A percentile compares a stretch with the other conserved stretches of the same genome.
Conservation (phyloP, 2,797 vertebrate species). For the Alectoris magna region DNA sequence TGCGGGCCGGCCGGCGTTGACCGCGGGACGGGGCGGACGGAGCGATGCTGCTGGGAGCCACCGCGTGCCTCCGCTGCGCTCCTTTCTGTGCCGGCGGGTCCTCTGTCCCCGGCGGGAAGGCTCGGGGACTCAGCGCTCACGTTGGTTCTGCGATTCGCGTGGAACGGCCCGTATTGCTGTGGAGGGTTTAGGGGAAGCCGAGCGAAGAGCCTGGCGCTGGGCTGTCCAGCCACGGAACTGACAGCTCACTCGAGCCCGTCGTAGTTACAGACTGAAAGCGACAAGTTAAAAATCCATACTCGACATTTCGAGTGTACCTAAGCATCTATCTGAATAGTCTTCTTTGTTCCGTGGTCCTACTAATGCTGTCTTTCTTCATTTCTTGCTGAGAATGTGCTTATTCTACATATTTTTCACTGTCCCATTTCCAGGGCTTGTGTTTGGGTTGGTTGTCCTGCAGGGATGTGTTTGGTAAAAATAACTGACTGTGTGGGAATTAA, state of each 20-base stretch:
- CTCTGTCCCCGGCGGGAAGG: too few species aligned
- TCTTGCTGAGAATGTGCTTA: background rate
- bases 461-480: constrained; percentile 27
- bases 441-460: background rate
- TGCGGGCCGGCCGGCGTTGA: too few species aligned
- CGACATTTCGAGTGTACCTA: background rate
- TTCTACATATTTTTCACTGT: background rate
- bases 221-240: too few species aligned
- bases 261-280: background rate
- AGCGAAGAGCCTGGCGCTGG: too few species aligned
- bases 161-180: too few species aligned
- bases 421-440: background rate
- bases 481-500: constrained; percentile 3
- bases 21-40: too few species aligned
- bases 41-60: too few species aligned
- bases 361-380: background rate
- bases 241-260: fast-evolving
- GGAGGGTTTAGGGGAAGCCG: too few species aligned
- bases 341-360: fast-evolving
- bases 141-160: background rate
- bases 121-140: too few species aligned
- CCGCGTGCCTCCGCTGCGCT: background rate
- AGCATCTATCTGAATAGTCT: background rate
- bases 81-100: too few species aligned
- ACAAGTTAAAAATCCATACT: fast-evolving